Base-by-base conservation (phyloP, 2,888 invertebrate species). In the Parnassius smintheus region DNA sequence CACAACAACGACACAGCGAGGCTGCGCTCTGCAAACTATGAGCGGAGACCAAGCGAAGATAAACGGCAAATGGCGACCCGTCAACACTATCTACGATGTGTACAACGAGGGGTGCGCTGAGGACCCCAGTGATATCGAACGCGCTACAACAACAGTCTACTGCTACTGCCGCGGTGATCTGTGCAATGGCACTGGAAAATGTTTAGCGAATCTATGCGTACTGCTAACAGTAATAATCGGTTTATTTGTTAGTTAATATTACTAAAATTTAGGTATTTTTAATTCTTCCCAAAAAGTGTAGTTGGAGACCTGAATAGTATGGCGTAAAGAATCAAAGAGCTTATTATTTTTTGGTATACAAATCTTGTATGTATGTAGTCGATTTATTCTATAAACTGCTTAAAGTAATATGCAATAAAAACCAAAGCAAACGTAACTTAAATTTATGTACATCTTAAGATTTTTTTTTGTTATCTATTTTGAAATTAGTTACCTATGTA, bases 81-180 rank as follows among this genome's bases (percentile, higher is more conserved):
- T 93, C 65, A 91, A 93, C 49, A 88, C 91, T 56, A 92, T 96
- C 18, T 93, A 95, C 74, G 95, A 95, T 71, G 94, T 94, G 0
- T 96, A 96, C 78, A 77, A 89, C 10, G 95, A 94, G 72, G 94
- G 94, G 1, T 97, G 96, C 77, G 82, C 82, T 25, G 92, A 93
- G 22, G 93, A 94, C 70, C 92, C 93, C 56, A 92, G 90, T 66
- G 93, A 94, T 9, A 67, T 64, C 2, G 88, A 92, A n/a, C 87
- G 93, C 12, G 86, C 91, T 2, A 92, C 93, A 1, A 92, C 90
- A 48, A 91, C 94, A 0, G 83, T 93, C 65, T 93, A 95, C 74
- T 97, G 97, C 77, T 96, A 95, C 77, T 97, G 97, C 75, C 91
- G 94, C 58, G 94, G 94, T 1, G 92, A 95, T 72, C 83, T 94